Percentiles rank a stretch among this genome's conserved stretches.
Conservation (phyloP, 2,113 vertebrate species). For the Castor canadensis region DNA sequence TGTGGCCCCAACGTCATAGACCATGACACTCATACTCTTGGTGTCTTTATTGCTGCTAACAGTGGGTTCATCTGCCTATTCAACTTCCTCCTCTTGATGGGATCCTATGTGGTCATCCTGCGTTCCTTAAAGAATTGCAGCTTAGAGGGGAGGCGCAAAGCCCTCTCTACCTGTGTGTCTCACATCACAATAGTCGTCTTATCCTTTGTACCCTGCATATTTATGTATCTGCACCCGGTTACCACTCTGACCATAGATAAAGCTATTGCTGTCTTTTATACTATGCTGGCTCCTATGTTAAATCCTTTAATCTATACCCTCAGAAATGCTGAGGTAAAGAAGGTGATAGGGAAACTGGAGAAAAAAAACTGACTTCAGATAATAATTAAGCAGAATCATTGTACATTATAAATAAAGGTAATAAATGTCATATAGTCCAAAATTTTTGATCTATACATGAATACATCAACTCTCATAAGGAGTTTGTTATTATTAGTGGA, state of each 20-base stretch:
- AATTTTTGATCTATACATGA: not conserved
- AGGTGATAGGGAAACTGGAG: constrained; percentile 7
- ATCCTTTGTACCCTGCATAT: constrained; percentile 62
- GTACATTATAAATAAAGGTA: not conserved
- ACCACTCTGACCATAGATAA: constrained; percentile 62
- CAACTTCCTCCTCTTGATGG: constrained; percentile 60
- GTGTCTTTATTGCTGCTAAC: constrained; percentile 64
- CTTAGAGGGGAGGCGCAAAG: constrained; percentile 50
- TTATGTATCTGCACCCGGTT: constrained; percentile 63
- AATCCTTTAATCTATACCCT: constrained; percentile 78
- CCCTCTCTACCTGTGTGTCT: constrained; percentile 61
- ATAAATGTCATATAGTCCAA: not conserved
- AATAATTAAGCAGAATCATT: not conserved
- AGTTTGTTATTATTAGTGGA: not conserved
- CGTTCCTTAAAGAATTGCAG: constrained; percentile 33
- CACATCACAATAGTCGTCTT: constrained; percentile 60
- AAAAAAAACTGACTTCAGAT: constrained; percentile 7
- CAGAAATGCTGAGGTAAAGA: constrained; percentile 76
- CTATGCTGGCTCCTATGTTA: constrained; percentile 74
- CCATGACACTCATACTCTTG: constrained; percentile 47
- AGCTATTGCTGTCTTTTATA: constrained; percentile 72
- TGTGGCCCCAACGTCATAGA: constrained; percentile 62
- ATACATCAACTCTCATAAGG: not conserved
- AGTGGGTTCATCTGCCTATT: constrained; percentile 66
- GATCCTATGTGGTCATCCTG: constrained; percentile 67